Percentiles rank a stretch among this genome's conserved stretches.
These are phyloP conservation scores for Pachyuromys duprasi DNA, from an alignment of 2,797 vertebrate genomes.

Conservation along the genomic window DNA sequence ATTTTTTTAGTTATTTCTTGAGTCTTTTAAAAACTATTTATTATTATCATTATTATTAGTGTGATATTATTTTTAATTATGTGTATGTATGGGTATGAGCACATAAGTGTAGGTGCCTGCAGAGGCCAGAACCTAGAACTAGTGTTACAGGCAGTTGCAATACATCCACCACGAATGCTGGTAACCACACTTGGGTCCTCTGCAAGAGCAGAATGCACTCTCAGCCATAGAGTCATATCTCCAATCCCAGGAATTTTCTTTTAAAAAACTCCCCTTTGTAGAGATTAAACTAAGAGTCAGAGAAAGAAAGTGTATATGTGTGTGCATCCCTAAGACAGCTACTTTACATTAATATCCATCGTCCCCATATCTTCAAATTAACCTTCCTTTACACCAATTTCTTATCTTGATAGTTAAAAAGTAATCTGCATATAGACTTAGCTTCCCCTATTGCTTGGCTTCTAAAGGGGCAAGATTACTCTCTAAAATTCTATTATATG, in stretches of 20 bases:
- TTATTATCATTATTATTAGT: too few species aligned
- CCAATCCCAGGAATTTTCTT: neutral
- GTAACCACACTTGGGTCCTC: neutral
- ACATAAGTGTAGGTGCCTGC: neutral
- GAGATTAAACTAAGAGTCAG: neutral
- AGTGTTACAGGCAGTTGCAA: neutral
- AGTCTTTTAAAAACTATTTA: too few species aligned
- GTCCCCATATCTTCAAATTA: conserved; percentile 30
- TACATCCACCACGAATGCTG: neutral
- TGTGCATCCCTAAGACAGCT: neutral
- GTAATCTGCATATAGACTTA: neutral
- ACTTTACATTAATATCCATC: conserved; percentile 26
- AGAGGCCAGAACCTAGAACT: neutral
- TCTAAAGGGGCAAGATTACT: neutral
- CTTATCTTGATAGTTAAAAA: conserved; percentile 42
- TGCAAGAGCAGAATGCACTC: neutral
- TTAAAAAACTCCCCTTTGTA: conserved; percentile 42
- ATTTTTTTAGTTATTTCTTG: too few species aligned
- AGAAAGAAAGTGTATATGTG: neutral
- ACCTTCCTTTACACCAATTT: conserved; percentile 45
- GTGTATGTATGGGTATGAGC: neutral
- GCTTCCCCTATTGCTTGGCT: neutral
- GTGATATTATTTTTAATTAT: neutral
- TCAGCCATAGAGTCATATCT: neutral
- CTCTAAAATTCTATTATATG: conserved; percentile 40